Evolutionary conservation across 2,888 invertebrate genomes (phyloP), one percentile per base, ranked within the genome.

Genomic region (Harpalus rubripes): DNA sequence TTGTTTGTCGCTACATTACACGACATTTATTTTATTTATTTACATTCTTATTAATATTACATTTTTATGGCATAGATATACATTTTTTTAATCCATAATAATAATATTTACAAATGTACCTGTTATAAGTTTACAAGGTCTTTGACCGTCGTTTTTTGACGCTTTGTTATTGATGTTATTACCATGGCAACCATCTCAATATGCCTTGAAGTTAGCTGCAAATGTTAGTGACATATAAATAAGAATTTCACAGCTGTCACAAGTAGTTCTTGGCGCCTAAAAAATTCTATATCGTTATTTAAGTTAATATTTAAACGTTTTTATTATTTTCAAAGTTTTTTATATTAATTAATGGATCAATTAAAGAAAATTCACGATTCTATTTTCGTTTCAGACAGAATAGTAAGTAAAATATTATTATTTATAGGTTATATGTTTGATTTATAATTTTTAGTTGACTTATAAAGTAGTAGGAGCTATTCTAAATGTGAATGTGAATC

Each of bases 381-480:
- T 16, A 15, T 84, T 7, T 84, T 78, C 78, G 84, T 84, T 4
- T 78, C 84, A 26, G 84, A 84, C 18, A 61, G 65, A 78, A 84
- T 84, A 22, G 84, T 84, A 84, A 84, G 84, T 84, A 44, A 74
- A 18, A 5, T 18, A 15, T 16, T 74, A 0, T 15, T 1, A 41
- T 61, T 26, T 22, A 6, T 26, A 61, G 61, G 58, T 83, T 76
- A 83, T 10, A 7, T 32, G 7, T 5, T 39, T 72, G 22, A 18
- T 12, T 18, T 44, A 26, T n/a, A 18, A 52, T 41, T 41, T 52
- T 63, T 56, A 84, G 84, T 16, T 84, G 44, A 84, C 84, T 10
- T 84, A 84, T 44, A 84, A 84, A 84, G 32, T 32, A 26, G 84
- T 78, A 4, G 84, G 78, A 32, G 78, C 78, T 26, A 65, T 84